These are phyloP conservation scores for Atta colombica DNA, from an alignment of 1,140 invertebrate genomes.

Conservation along the genomic window DNA sequence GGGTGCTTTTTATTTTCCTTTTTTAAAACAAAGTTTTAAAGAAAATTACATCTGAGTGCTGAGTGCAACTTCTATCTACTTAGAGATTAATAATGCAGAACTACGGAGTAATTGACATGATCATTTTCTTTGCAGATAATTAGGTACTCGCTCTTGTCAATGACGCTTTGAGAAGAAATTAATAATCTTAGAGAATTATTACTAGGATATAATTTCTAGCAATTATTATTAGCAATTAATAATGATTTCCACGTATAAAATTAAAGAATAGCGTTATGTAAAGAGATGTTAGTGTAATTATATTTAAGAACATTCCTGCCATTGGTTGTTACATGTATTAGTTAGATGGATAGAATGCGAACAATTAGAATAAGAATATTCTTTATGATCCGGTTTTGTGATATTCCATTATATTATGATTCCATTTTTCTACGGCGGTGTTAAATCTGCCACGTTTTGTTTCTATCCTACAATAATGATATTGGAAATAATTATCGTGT, in stretches of 20 bases:
- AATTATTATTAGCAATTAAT: background rate
- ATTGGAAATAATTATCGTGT: constrained; percentile 48
- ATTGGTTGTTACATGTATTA: background rate
- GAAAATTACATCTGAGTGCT: too few species aligned
- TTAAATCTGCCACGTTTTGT: constrained; percentile 14
- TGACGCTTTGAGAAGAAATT: background rate
- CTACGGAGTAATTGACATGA: background rate
- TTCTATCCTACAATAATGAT: background rate
- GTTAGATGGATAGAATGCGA: background rate
- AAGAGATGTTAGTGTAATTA: background rate
- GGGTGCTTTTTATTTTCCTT: too few species aligned
- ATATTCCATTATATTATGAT: constrained; percentile 7
- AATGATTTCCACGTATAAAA: background rate
- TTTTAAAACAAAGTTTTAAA: too few species aligned
- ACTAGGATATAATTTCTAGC: background rate
- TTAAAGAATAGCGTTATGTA: background rate
- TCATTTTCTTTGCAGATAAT: background rate
- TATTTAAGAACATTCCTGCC: background rate
- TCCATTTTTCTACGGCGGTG: constrained; percentile 19
- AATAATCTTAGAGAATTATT: background rate
- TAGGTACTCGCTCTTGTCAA: background rate
- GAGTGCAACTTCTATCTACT: too few species aligned
- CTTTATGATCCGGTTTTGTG: constrained; percentile 26
- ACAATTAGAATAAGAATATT: constrained; percentile 15
- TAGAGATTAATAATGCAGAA: background rate